Conservation (phyloP, 2,888 invertebrate species). For the Campoletis raptor region DNA sequence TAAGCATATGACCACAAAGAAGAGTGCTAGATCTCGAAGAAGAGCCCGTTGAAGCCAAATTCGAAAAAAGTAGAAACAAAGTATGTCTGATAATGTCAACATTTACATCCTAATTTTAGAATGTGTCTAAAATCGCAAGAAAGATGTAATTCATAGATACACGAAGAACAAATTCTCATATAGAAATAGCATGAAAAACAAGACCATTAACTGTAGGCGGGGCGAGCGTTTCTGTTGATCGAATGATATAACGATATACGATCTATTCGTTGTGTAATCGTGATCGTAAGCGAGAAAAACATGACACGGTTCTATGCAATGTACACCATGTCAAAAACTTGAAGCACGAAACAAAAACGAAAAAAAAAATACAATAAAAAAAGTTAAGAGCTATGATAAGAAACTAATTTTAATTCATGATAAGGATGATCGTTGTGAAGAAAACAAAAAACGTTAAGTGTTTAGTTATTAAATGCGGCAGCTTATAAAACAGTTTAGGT, state of each 20-base stretch:
- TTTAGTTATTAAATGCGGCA: not conserved
- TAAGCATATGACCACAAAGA: not conserved
- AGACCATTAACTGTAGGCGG: not conserved
- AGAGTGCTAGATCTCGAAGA: not conserved
- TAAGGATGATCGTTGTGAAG: not conserved
- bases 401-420: not conserved
- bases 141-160: not conserved
- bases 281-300: conserved; percentile 19
- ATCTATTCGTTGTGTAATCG: conserved; percentile 34
- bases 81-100: not conserved
- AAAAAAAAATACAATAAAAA: not conserved
- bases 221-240: not conserved
- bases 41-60: not conserved
- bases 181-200: not conserved
- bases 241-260: not conserved
- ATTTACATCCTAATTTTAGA: not conserved
- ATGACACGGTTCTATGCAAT: not conserved
- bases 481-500: not conserved
- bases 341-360: not conserved
- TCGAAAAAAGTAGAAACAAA: not conserved
- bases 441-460: not conserved
- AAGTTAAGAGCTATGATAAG: not conserved
- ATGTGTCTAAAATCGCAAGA: not conserved
- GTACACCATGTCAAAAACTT: not conserved
- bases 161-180: not conserved